A percentile compares a stretch with the other conserved stretches of the same genome.
Conservation (phyloP, 2,888 invertebrate genomes). For the Lypha dubia region DNA sequence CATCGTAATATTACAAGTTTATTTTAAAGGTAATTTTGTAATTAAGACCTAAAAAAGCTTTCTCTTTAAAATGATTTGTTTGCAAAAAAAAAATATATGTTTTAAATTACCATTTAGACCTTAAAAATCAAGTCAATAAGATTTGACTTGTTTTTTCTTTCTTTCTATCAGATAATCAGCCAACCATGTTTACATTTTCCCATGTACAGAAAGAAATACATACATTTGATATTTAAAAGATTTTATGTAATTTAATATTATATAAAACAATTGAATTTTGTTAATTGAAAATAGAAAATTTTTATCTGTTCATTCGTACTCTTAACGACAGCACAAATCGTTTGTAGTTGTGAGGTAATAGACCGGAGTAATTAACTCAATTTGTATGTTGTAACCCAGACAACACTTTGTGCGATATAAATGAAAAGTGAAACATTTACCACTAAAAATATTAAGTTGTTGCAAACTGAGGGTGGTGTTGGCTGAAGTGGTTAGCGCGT, state of each 20-base stretch:
- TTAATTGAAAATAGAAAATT: slow-evolving; percentile 38
- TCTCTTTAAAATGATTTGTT: slow-evolving; percentile 9
- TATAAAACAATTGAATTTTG: slow-evolving; percentile 46
- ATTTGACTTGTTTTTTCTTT: too few relatives aligned
- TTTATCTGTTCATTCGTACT: slow-evolving; percentile 1
- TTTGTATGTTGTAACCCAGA: too few relatives aligned
- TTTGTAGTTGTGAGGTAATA: slow-evolving; percentile 27
- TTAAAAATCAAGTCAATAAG: slow-evolving; percentile 28
- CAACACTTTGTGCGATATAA: too few relatives aligned
- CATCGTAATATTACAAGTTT: neutral
- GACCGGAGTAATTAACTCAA: slow-evolving; percentile 12
- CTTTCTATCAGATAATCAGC: slow-evolving; percentile 30
- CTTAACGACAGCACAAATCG: neutral
- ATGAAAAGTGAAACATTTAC: too few relatives aligned
- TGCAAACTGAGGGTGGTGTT: too few relatives aligned
- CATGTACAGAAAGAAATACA: slow-evolving; percentile 21
- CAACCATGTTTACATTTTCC: slow-evolving; percentile 40
- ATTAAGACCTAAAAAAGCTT: slow-evolving; percentile 1
- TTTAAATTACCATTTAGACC: neutral
- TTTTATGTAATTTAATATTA: slow-evolving; percentile 42
- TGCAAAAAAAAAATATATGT: too few relatives aligned
- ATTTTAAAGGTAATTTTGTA: slow-evolving; percentile 17
- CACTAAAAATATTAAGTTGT: too few relatives aligned
- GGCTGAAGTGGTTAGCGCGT: too few relatives aligned
- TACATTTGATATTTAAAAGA: slow-evolving; percentile 6